These are phyloP conservation scores for Vireo altiloquus DNA, from an alignment of 2,113 vertebrate genomes.

Conservation along the genomic window DNA sequence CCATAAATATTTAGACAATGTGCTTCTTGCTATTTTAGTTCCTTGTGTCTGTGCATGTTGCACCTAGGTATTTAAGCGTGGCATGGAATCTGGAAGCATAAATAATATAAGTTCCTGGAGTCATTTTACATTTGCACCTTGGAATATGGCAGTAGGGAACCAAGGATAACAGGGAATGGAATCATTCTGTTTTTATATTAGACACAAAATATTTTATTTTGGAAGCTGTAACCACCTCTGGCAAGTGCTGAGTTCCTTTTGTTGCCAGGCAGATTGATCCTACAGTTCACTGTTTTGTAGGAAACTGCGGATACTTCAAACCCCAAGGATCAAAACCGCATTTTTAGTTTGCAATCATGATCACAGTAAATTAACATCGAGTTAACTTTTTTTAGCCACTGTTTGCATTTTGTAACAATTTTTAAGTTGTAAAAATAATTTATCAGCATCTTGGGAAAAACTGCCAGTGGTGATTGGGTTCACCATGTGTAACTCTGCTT, in stretches of 20 bases:
- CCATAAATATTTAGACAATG: slow-evolving; percentile 33
- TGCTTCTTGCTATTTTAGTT: not conserved
- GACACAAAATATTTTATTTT: not conserved
- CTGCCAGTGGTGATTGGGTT: not conserved
- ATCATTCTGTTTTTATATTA: not conserved
- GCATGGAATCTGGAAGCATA: not conserved
- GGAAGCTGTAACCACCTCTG: not conserved
- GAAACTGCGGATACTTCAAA: not conserved
- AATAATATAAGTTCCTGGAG: not conserved
- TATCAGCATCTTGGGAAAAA: not conserved
- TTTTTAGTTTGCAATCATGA: not conserved
- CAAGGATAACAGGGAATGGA: not conserved
- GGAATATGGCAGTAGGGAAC: not conserved
- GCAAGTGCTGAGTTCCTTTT: not conserved
- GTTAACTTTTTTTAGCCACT: not conserved
- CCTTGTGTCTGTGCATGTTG: not conserved
- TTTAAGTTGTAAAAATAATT: not conserved
- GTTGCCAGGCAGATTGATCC: not conserved
- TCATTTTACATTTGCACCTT: not conserved
- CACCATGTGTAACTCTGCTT: not conserved
- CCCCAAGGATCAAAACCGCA: not conserved
- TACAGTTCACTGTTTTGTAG: not conserved
- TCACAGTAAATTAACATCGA: not conserved
- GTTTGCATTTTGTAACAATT: not conserved
- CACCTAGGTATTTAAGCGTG: not conserved